These are phyloP conservation scores for Emberiza fucata DNA, from an alignment of 2,113 vertebrate genomes.

Conservation along the genomic window DNA sequence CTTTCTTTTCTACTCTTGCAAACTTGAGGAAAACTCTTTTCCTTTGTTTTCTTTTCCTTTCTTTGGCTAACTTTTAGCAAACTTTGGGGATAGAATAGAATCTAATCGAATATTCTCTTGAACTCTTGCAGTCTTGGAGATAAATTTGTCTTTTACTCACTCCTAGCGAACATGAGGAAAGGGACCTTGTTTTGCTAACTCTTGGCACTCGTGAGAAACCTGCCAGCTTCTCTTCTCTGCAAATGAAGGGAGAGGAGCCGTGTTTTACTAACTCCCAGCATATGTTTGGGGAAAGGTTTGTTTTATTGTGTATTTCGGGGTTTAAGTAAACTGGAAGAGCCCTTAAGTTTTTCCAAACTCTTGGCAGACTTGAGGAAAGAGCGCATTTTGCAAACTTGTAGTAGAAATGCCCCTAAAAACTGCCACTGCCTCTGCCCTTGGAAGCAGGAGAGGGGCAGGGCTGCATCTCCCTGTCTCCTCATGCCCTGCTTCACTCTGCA, in stretches of 20 bases:
- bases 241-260: background rate
- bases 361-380: background rate
- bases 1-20: background rate
- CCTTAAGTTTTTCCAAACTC: background rate
- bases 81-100: background rate
- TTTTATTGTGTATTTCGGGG: background rate
- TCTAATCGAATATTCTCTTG: background rate
- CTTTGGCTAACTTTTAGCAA: background rate
- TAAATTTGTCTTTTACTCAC: background rate
- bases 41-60: no score
- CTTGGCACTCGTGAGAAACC: accelerated
- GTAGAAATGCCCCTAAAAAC: background rate
- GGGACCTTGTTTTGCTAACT: background rate
- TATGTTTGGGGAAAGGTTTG: background rate
- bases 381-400: background rate
- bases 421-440: accelerated
- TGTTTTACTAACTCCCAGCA: background rate
- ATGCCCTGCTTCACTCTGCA: accelerated
- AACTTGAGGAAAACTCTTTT: background rate
- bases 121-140: background rate
- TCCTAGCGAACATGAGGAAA: background rate
- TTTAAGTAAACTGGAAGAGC: background rate
- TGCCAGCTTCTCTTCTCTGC: background rate
- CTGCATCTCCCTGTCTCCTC: background rate
- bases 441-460: background rate